Base-by-base conservation (phyloP, 2,888 invertebrate genomes). In the Agrypnus murinus region DNA sequence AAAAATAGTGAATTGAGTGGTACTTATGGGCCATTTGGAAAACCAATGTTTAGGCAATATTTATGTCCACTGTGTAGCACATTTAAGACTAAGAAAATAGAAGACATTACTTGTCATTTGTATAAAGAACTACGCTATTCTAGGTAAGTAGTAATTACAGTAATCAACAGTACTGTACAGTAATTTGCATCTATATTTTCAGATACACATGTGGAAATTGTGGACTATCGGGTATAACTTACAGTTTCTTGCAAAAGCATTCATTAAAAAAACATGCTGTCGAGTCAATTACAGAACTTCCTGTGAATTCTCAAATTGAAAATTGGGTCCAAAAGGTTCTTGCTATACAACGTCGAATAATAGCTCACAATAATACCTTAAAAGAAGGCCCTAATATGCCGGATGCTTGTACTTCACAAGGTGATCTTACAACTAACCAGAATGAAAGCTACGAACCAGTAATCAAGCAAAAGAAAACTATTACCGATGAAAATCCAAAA, bases 81-180 rank as follows among this genome's bases (percentile, higher is more conserved):
- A 17, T 90, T 90, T 73, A 87, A 86, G 40, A 89, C 90, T 0
- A 89, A 88, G 59, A 87, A 86, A 19, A 86, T 87, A 17, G 87
- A 88, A 4, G 88, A 89, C n/a, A 90, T 93, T 86, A 87, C 89
- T 62, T 88, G 89, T 38, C 93, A 93, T 84, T 83, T 93, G 60
- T 92, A 87, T 77, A 89, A 90, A 77, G 93, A 93, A 78, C 84
- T 92, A 25, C 88, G 90, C 57, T 91, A 92, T 78, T 87, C 89
- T 76, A 90, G 90, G 92, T 92, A 71, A 77, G 77, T 71, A 15
- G n/a, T n/a, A n/a, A n/a, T n/a, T n/a, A n/a, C n/a, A n/a, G n/a
- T n/a, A n/a, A n/a, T n/a, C n/a, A n/a, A n/a, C n/a, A n/a, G n/a
- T 48, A 17, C 43, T 34, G n/a, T 12, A 43, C 43, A 43, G 8